Conservation (phyloP, 1,140 invertebrate genomes). For the Laupala kohalensis region DNA sequence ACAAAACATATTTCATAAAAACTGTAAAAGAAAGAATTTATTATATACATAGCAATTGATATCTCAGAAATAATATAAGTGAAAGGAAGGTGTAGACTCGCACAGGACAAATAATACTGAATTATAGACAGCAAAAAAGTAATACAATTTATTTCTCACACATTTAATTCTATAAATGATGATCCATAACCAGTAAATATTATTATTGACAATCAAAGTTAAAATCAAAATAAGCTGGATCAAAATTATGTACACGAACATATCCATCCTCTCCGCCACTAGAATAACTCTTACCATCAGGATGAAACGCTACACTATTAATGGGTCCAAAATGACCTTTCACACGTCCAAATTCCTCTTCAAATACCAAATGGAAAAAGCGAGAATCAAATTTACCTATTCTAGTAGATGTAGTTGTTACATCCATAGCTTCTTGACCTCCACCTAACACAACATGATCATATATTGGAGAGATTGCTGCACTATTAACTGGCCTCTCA, state of each 20-base stretch:
- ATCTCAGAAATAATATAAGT: too few species aligned
- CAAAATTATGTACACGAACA: slow-evolving; percentile 89
- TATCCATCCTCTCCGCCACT: slow-evolving; percentile 99
- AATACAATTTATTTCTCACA: background rate
- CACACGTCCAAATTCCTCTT: slow-evolving; percentile 96
- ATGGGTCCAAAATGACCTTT: slow-evolving; percentile 99
- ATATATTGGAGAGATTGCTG: slow-evolving; percentile 82
- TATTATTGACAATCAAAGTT: slow-evolving; percentile 73
- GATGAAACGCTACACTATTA: slow-evolving; percentile 96
- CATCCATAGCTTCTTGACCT: slow-evolving; percentile 97
- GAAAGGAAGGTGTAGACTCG: too few species aligned
- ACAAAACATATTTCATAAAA: too few species aligned
- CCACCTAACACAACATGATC: slow-evolving; percentile 94
- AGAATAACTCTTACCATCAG: slow-evolving; percentile 91
- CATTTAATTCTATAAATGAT: background rate
- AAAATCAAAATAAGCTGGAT: slow-evolving; percentile 93
- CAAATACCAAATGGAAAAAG: slow-evolving; percentile 97
- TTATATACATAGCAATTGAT: too few species aligned
- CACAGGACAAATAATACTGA: too few species aligned
- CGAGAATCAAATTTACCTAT: slow-evolving; percentile 96
- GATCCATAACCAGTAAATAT: background rate
- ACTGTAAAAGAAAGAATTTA: too few species aligned
- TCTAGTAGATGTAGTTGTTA: slow-evolving; percentile 90
- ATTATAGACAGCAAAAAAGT: too few species aligned
- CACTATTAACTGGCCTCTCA: slow-evolving; percentile 91